These are phyloP conservation scores for Aphidius ervi DNA, from an alignment of 1,140 invertebrate species.

Conservation along the genomic window DNA sequence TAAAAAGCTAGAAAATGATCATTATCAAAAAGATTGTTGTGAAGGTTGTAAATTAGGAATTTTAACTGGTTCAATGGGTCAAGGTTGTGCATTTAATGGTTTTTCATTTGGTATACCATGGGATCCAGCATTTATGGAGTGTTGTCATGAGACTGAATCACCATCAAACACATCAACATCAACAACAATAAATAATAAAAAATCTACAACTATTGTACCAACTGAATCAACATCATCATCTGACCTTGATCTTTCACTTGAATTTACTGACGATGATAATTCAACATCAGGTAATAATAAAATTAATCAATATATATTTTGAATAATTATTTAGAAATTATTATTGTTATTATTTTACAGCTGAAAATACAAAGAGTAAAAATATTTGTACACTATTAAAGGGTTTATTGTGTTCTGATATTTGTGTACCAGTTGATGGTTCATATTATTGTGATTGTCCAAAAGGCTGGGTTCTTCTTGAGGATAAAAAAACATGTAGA, in stretches of 20 bases:
- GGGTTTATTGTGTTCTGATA: constrained; percentile 68
- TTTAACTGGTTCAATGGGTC: constrained; percentile 47
- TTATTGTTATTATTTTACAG: background rate
- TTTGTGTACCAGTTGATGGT: constrained; percentile 63
- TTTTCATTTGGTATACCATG: constrained; percentile 54
- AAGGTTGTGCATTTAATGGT: constrained; percentile 50
- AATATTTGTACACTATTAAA: constrained; percentile 64
- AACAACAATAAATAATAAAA: background rate
- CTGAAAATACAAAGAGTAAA: constrained; percentile 43
- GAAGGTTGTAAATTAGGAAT: constrained; percentile 56
- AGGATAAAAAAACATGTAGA: constrained; percentile 65
- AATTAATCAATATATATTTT: background rate
- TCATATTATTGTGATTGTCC: constrained; percentile 73
- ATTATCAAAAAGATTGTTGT: constrained; percentile 55
- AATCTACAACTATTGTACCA: constrained; percentile 1
- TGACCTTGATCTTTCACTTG: constrained; percentile 3
- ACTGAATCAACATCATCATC: background rate
- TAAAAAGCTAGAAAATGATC: constrained; percentile 31
- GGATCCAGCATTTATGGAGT: constrained; percentile 55
- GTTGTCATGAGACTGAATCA: constrained; percentile 47
- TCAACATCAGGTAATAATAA: constrained; percentile 19
- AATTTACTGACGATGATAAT: constrained; percentile 2
- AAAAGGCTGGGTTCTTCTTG: constrained; percentile 64
- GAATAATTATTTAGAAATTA: too few species aligned
- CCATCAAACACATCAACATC: constrained; percentile 25